These are phyloP conservation scores for Lytechinus variegatus DNA, from an alignment of 35 echinoderm and acorn worm species.

Conservation along the genomic window DNA sequence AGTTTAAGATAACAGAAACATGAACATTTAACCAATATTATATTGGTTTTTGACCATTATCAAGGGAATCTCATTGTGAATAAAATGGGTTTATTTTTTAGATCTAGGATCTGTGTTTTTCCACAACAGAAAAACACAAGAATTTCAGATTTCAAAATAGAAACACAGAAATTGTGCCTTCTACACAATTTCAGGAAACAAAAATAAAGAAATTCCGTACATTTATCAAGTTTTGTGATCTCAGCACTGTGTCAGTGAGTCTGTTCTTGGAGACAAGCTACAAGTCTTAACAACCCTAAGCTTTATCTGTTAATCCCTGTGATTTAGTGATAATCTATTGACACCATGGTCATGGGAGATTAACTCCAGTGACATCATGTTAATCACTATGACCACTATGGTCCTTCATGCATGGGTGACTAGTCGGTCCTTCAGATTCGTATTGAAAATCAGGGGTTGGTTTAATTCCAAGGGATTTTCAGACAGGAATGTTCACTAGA, in stretches of 20 bases:
- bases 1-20: neutral
- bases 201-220: too few species aligned
- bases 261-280: neutral
- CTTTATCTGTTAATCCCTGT: neutral
- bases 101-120: too few species aligned
- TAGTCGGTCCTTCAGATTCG: neutral
- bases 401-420: neutral
- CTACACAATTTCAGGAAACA: too few species aligned
- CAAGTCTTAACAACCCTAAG: neutral
- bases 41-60: too few species aligned
- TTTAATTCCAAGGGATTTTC: too few species aligned
- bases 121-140: too few species aligned
- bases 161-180: too few species aligned
- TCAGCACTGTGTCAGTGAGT: neutral
- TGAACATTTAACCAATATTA: neutral
- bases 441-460: neutral
- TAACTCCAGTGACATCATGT: neutral
- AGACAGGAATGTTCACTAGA: too few species aligned
- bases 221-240: too few species aligned
- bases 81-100: too few species aligned
- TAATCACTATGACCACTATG: neutral
- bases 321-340: neutral
- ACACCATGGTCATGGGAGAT: neutral
- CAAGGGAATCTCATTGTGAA: too few species aligned
- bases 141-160: too few species aligned